phyloP scores from a whole-genome alignment of 2,113 vertebrate genomes.

The Pholis gunnellus region DNA sequence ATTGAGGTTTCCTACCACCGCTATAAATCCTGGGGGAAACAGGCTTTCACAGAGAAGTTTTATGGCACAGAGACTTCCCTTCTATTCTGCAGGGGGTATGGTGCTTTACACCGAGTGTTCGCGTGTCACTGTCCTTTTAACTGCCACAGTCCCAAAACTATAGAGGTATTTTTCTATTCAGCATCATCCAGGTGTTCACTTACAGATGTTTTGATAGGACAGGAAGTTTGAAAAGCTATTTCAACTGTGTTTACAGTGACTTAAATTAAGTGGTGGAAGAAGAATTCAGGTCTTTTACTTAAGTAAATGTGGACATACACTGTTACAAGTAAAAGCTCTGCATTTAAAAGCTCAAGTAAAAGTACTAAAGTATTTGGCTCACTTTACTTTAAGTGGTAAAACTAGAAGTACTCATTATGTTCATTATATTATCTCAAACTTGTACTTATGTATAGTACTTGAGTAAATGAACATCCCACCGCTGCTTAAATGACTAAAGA shows the following conservation, averaged over 20 bases:
- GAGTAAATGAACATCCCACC: not conserved
- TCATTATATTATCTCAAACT: not conserved
- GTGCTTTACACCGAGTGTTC: conserved; percentile 69
- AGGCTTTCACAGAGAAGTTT: conserved; percentile 80
- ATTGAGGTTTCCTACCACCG: conserved; percentile 69
- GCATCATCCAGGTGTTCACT: conserved; percentile 4
- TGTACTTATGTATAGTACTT: not conserved
- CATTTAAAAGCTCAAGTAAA: not conserved
- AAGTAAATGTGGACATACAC: not conserved
- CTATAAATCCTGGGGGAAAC: conserved; percentile 82
- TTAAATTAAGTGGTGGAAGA: not conserved
- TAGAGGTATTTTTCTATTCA: conserved; percentile 41
- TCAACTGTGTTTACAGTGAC: not conserved
- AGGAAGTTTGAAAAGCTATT: not conserved
- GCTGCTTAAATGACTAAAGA: not conserved
- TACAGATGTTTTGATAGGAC: conserved; percentile 12
- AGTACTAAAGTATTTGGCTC: not conserved
- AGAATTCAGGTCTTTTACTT: not conserved
- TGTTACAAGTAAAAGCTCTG: not conserved
- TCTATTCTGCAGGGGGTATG: conserved; percentile 83
- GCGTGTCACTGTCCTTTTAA: conserved; percentile 81
- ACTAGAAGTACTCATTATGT: not conserved
- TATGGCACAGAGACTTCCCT: conserved; percentile 84
- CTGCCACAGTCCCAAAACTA: conserved; percentile 63
- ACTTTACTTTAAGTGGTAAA: not conserved